phyloP scores from a whole-genome alignment of 2,888 invertebrate species.

The Macaria notata region DNA sequence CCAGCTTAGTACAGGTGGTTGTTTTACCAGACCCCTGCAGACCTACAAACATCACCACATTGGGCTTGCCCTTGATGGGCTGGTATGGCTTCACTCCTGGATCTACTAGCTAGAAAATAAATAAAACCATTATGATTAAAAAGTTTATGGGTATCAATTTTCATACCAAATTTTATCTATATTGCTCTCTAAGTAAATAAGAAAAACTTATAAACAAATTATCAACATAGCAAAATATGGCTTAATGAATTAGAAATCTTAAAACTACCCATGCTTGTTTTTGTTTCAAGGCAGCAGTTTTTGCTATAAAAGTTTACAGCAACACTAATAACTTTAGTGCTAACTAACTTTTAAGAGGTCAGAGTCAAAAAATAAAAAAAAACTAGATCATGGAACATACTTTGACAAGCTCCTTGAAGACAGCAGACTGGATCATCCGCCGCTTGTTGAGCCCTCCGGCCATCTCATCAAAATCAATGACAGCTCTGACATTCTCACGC shows the following conservation, averaged over 20 bases:
- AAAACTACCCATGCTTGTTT: too few relatives aligned
- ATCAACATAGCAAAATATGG: too few relatives aligned
- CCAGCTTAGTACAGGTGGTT: constrained; percentile 99
- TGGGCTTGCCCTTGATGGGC: constrained; percentile 96
- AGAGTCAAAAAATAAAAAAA: too few relatives aligned
- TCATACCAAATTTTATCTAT: too few relatives aligned
- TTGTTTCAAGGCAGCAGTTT: too few relatives aligned
- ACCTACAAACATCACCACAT: constrained; percentile 99
- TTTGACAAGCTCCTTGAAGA: constrained; percentile 98
- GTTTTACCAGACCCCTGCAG: constrained; percentile 99
- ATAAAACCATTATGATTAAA: constrained; percentile 7
- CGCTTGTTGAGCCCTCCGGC: constrained; percentile 98
- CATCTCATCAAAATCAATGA: constrained; percentile 99
- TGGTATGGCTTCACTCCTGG: constrained; percentile 98
- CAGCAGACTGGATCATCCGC: constrained; percentile 99
- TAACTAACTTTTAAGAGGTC: too few relatives aligned
- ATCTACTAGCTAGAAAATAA: constrained; percentile 89
- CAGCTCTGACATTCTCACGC: constrained; percentile 97
- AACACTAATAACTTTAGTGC: too few relatives aligned
- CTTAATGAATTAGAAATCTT: too few relatives aligned
- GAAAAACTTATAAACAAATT: too few relatives aligned
- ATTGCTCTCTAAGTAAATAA: too few relatives aligned
- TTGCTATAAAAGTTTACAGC: too few relatives aligned
- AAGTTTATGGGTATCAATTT: too few relatives aligned
- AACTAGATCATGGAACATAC: constrained; percentile 64